Conservation (phyloP, 2,113 vertebrate genomes). For the Pygoscelis adeliae region DNA sequence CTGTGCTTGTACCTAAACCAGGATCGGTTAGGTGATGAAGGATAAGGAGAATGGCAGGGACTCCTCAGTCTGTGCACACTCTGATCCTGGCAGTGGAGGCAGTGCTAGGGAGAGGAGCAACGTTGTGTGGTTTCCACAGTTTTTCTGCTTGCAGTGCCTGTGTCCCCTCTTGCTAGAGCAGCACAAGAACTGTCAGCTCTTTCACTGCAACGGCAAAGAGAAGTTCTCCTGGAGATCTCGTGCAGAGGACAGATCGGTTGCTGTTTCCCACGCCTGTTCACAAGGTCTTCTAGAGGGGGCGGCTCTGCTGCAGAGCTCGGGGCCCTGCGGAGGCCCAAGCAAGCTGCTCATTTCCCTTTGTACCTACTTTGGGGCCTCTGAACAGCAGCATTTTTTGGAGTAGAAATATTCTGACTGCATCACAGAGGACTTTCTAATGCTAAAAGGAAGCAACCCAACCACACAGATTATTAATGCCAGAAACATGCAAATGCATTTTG, state of each 20-base stretch:
- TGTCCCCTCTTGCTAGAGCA: neutral
- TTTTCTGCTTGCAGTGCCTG: neutral
- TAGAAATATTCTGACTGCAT: slow-evolving; percentile 17
- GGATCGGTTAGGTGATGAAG: neutral
- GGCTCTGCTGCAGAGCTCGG: neutral
- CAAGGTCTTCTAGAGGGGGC: neutral
- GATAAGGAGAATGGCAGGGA: neutral
- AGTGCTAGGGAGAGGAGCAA: neutral
- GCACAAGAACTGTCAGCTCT: neutral
- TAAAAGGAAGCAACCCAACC: slow-evolving; percentile 42
- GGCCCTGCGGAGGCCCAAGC: neutral
- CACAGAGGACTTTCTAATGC: slow-evolving; percentile 25
- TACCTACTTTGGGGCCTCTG: slow-evolving; percentile 17
- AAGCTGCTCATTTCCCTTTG: neutral
- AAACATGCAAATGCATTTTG: neutral
- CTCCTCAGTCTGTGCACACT: rapidly evolving
- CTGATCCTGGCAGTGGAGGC: rapidly evolving
- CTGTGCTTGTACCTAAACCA: neutral
- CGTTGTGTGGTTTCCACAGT: neutral
- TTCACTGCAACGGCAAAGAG: neutral
- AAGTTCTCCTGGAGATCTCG: neutral
- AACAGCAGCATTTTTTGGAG: neutral
- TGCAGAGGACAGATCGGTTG: neutral
- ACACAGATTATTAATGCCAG: slow-evolving; percentile 47
- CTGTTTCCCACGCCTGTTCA: neutral